Evolutionary conservation across 2,797 vertebrate genomes (phyloP), one percentile per base, ranked within the genome.

Genomic region (Cossypha polioptera): DNA sequence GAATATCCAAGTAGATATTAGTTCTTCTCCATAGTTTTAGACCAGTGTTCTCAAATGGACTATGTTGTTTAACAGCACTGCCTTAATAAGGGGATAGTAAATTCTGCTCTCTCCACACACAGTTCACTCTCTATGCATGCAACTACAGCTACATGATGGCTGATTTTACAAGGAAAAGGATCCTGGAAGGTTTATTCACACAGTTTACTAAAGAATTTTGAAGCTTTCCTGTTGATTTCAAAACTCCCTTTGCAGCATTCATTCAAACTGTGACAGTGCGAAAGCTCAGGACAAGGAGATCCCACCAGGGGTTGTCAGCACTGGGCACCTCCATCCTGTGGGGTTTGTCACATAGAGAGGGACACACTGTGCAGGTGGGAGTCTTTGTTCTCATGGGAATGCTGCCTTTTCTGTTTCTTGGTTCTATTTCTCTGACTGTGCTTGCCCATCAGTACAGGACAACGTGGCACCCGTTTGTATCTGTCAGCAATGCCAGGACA

Each of bases 341-440:
- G 31, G 9, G 3, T 35, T 35, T 4, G 1, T 54, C 51, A 69
- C 35, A 22, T 16, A 84, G 19, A 55, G 22, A 73, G n/a, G 36
- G 40, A 31, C 43, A 47, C 0, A 2, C 13, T 0, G 0, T 40
- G 14, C 36, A 67, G 59, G 3, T 1, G 0, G 40, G 31, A 58
- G 5, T 45, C 35, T 50, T 43, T 83, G 25, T 61, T 86, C 71
- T 73, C 31, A 50, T 13, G 11, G 38, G 19, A 86, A 55, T 20
- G 9, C 12, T 84, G 11, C 16, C 22, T 61, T 68, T 78, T 78
- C 20, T 78, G 9, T 48, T 83, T 62, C 55, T 63, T 35, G 3
- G 22, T 43, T 71, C 54, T 78, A 10, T 58, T 83, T 71, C 45
- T 78, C 75, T 47, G 59, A 40, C n/a, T 67, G 35, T 82, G 22